phyloP scores from a whole-genome alignment of 2,113 vertebrate species.

The Dasyornis broadbenti region DNA sequence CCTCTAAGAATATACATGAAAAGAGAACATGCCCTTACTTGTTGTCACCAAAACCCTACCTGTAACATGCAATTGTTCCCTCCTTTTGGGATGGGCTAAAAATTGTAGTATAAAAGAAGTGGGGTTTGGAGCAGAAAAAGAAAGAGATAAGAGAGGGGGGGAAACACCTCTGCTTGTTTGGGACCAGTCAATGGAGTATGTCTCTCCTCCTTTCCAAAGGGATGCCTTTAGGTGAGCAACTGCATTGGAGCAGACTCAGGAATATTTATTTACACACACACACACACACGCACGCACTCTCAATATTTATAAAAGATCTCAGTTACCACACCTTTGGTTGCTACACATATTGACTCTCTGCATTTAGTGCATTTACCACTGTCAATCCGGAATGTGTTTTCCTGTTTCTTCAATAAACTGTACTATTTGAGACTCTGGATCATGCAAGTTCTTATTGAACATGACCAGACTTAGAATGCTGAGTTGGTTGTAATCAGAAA shows the following conservation, averaged over 20 bases:
- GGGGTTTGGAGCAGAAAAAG: background rate
- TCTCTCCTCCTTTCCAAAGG: background rate
- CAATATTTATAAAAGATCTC: background rate
- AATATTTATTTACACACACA: background rate
- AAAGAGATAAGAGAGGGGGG: background rate
- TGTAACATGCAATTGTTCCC: background rate
- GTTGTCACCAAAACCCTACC: background rate
- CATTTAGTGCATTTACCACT: background rate
- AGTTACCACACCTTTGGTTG: rapidly evolving
- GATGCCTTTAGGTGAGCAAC: background rate
- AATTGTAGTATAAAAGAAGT: background rate
- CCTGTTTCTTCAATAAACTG: background rate
- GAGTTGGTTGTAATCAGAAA: background rate
- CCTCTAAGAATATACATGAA: background rate
- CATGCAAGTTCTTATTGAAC: background rate
- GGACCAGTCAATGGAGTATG: background rate
- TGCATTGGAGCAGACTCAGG: background rate
- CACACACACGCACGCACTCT: too few species aligned
- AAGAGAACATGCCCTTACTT: background rate
- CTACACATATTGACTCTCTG: background rate
- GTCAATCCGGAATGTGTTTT: background rate
- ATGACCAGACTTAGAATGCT: too few species aligned
- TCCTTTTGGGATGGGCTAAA: background rate
- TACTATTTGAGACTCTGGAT: background rate
- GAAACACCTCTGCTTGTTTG: background rate